These are phyloP conservation scores for Lithophane leautieri DNA, from an alignment of 2,888 invertebrate genomes.

Conservation along the genomic window DNA sequence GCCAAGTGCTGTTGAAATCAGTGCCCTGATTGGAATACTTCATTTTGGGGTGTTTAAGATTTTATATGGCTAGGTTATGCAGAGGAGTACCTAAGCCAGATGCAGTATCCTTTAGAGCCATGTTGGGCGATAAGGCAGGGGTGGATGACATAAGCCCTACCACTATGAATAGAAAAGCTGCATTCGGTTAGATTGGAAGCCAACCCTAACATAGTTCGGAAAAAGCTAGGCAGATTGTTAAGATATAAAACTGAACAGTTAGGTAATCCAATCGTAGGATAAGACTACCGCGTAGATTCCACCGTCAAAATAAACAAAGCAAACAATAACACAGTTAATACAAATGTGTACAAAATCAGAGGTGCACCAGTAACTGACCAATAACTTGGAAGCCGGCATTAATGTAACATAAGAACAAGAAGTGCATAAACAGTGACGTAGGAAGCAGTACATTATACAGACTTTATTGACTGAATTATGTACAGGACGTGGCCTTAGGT, in stretches of 20 bases:
- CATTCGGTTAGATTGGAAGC: too few species aligned
- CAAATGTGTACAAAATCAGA: constrained; percentile 29
- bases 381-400: constrained; percentile 25
- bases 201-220: too few species aligned
- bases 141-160: too few species aligned
- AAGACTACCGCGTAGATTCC: neutral
- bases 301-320: neutral
- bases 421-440: constrained; percentile 39
- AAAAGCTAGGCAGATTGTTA: too few species aligned
- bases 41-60: too few species aligned
- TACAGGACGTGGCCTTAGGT: constrained; percentile 33
- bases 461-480: constrained; percentile 47
- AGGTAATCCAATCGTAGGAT: neutral
- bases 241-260: neutral
- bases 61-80: too few species aligned
- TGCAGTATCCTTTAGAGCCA: too few species aligned
- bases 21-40: too few species aligned
- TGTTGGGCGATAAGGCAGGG: too few species aligned
- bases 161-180: too few species aligned
- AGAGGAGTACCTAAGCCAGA: too few species aligned
- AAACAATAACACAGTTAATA: constrained; percentile 11
- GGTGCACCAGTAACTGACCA: constrained; percentile 16
- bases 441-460: constrained; percentile 45
- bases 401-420: constrained; percentile 28
- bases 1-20: too few species aligned